Conservation (phyloP, 2,888 invertebrate species). For the Archaeoteleia sp. region DNA sequence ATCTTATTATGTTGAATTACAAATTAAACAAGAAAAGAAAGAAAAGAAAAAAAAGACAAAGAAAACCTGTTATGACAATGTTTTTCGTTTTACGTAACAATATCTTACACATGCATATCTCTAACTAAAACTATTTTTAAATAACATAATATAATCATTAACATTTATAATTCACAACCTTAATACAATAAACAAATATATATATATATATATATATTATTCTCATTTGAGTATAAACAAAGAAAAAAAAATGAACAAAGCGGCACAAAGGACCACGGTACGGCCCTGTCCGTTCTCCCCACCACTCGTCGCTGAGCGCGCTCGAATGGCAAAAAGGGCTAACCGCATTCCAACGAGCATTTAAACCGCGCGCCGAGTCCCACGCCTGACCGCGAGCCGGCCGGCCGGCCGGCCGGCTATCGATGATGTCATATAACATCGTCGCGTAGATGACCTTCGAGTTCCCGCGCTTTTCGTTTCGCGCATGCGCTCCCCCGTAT, state of each 20-base stretch:
- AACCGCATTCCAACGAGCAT: slow-evolving; percentile 73
- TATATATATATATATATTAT: no score
- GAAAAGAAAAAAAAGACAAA: no score
- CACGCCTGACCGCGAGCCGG: slow-evolving; percentile 66
- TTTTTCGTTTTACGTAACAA: no score
- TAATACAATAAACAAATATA: no score
- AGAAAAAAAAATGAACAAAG: slow-evolving; percentile 1
- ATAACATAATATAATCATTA: no score
- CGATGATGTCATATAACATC: slow-evolving; percentile 67
- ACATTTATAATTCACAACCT: no score
- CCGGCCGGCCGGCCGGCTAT: slow-evolving; percentile 62
- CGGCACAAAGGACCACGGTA: background rate
- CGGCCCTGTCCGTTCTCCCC: slow-evolving; percentile 48
- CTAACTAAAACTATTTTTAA: no score
- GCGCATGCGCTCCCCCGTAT: slow-evolving; percentile 58
- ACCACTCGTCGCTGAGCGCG: slow-evolving; percentile 42
- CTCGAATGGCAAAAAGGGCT: slow-evolving; percentile 70
- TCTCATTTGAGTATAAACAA: background rate
- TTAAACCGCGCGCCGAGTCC: slow-evolving; percentile 70
- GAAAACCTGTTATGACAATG: no score
- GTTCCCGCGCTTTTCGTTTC: slow-evolving; percentile 68
- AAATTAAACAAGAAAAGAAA: no score
- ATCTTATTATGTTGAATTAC: no score
- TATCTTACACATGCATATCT: no score
- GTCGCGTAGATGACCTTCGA: slow-evolving; percentile 67